Percentiles rank a stretch among this genome's conserved stretches.
Evolutionary conservation across 2,113 vertebrate genomes (phyloP).

Genomic region (Halichoerus grypus): DNA sequence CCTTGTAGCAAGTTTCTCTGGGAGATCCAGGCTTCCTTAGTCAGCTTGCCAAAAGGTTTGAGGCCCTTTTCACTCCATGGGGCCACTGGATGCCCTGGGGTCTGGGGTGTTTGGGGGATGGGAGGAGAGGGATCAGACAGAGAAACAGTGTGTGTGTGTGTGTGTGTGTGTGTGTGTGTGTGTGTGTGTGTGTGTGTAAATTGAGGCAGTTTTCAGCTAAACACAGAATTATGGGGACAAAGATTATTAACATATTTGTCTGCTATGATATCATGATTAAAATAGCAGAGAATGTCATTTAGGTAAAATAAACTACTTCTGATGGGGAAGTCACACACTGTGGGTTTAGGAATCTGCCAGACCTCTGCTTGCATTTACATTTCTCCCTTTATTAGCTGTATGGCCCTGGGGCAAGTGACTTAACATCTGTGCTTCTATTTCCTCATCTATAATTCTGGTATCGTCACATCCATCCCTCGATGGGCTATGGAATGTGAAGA

Average conservation of each 20-base stretch:
- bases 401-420: background rate
- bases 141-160: background rate
- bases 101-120: fast-evolving
- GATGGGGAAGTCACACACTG: no score
- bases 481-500: background rate
- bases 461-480: fast-evolving
- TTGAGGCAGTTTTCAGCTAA: background rate
- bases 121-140: background rate
- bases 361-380: background rate
- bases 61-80: background rate
- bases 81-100: background rate
- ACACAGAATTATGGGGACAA: background rate
- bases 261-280: background rate
- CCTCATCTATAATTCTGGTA: background rate
- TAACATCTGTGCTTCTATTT: background rate
- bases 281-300: background rate
- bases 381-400: background rate
- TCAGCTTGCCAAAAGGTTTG: constrained; percentile 44
- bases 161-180: background rate
- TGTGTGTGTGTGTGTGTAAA: background rate
- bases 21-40: constrained; percentile 73
- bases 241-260: background rate
- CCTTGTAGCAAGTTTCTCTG: constrained; percentile 66
- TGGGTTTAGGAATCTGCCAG: background rate
- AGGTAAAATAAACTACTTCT: background rate